These are phyloP conservation scores for Epinephelus malabaricus DNA, from an alignment of 2,797 vertebrate species.

Conservation along the genomic window DNA sequence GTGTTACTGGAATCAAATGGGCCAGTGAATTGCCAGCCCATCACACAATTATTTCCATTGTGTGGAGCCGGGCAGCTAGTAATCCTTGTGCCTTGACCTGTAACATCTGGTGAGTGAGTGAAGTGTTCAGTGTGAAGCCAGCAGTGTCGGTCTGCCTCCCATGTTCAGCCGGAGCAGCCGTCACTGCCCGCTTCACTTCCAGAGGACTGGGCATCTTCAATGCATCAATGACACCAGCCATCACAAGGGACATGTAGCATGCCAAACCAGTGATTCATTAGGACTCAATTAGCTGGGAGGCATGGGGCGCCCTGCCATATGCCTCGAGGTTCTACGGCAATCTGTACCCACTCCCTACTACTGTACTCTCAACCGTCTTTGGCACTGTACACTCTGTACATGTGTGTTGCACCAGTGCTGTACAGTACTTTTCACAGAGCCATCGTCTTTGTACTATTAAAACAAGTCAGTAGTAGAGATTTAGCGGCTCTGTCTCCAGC, in stretches of 20 bases:
- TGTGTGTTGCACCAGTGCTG: conserved; percentile 43
- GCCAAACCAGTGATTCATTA: conserved; percentile 86
- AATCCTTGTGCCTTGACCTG: conserved; percentile 57
- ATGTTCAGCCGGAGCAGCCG: conserved; percentile 53
- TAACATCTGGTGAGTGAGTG: conserved; percentile 77
- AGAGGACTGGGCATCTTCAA: conserved; percentile 70
- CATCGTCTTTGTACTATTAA: conserved; percentile 55
- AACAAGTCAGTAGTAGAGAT: conserved; percentile 60
- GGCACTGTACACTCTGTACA: conserved; percentile 43
- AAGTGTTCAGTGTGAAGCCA: conserved; percentile 59
- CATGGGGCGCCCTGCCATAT: conserved; percentile 79
- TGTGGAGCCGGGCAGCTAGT: conserved; percentile 53
- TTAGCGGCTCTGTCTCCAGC: conserved; percentile 61
- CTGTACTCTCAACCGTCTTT: conserved; percentile 65
- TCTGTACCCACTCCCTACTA: conserved; percentile 70
- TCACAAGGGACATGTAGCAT: conserved; percentile 76
- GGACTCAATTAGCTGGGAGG: conserved; percentile 83
- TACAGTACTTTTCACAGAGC: conserved; percentile 34
- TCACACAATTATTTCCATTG: conserved; percentile 75
- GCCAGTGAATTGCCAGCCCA: conserved; percentile 65
- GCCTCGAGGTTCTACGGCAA: conserved; percentile 74
- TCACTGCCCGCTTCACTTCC: conserved; percentile 69
- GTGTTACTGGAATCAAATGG: conserved; percentile 69
- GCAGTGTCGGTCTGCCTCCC: conserved; percentile 52
- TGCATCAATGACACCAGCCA: conserved; percentile 80